Percentiles rank a stretch among this genome's conserved stretches.
Conservation (phyloP, 1,140 invertebrate species). For the Uloborus diversus region DNA sequence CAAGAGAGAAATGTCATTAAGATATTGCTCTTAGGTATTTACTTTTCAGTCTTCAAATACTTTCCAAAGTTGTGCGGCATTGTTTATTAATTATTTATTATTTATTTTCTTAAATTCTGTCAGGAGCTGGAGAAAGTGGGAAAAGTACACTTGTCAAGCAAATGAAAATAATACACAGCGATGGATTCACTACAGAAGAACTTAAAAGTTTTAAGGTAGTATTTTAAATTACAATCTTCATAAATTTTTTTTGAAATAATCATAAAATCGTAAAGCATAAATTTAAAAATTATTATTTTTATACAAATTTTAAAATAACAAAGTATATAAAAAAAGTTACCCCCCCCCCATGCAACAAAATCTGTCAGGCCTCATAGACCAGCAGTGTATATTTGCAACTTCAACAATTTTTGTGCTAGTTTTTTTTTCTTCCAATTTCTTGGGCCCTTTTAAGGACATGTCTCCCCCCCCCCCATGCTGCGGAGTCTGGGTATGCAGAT, state of each 20-base stretch:
- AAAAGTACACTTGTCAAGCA: conserved; percentile 78
- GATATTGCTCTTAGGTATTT: conserved; percentile 68
- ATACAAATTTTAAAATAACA: background rate
- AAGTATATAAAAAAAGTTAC: no score
- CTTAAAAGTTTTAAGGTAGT: conserved; percentile 69
- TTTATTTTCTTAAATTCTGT: background rate
- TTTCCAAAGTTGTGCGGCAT: background rate
- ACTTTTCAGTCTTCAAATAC: background rate
- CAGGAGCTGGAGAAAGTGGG: conserved; percentile 75
- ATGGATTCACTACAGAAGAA: conserved; percentile 77
- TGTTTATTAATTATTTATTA: background rate
- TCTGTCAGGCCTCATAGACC: no score
- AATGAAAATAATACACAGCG: conserved; percentile 81
- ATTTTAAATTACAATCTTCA: background rate
- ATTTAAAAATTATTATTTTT: no score
- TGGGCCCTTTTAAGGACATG: no score
- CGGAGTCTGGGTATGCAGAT: no score
- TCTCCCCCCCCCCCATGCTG: no score
- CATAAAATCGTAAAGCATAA: no score
- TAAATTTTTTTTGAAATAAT: background rate
- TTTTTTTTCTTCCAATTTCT: no score
- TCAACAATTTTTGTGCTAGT: no score
- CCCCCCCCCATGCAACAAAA: no score
- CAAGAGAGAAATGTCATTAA: conserved; percentile 68
- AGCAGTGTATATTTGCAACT: no score